A percentile compares a stretch with the other conserved stretches of the same genome.
phyloP scores from a whole-genome alignment of 1,140 invertebrate species.

The Heliconius melpomene region DNA sequence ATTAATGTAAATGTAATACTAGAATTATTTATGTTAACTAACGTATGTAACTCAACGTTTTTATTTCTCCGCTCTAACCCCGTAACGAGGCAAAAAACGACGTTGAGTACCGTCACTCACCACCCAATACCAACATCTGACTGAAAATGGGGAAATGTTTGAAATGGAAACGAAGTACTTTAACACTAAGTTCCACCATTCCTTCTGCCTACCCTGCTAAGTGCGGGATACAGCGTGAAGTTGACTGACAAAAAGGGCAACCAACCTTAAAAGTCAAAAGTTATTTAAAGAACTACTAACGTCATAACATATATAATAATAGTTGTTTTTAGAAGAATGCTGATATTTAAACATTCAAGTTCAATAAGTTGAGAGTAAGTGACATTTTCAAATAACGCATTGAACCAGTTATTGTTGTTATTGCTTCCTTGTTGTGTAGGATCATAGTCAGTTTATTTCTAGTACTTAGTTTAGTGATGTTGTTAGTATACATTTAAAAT shows the following conservation, averaged over 20 bases:
- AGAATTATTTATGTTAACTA: neutral
- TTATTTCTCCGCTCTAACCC: no score
- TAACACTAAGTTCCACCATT: no score
- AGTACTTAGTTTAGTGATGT: neutral
- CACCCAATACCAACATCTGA: no score
- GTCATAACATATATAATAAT: neutral
- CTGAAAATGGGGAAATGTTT: no score
- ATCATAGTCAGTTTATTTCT: neutral
- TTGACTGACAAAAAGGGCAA: neutral
- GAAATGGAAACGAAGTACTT: no score
- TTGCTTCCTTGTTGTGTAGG: neutral
- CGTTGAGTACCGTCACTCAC: no score
- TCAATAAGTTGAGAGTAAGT: neutral
- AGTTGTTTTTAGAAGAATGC: neutral
- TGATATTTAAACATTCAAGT: constrained; percentile 4
- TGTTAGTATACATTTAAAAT: neutral
- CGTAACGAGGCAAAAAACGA: no score
- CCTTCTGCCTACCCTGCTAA: no score
- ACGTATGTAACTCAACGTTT: no score
- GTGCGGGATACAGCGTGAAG: no score
- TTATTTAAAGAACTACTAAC: neutral
- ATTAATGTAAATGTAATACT: neutral
- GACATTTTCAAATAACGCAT: neutral
- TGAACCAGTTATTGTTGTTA: neutral
- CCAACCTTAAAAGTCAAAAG: neutral